These are phyloP conservation scores for Steinernema feltiae DNA, from an alignment of 1,140 invertebrate genomes.

Conservation along the genomic window DNA sequence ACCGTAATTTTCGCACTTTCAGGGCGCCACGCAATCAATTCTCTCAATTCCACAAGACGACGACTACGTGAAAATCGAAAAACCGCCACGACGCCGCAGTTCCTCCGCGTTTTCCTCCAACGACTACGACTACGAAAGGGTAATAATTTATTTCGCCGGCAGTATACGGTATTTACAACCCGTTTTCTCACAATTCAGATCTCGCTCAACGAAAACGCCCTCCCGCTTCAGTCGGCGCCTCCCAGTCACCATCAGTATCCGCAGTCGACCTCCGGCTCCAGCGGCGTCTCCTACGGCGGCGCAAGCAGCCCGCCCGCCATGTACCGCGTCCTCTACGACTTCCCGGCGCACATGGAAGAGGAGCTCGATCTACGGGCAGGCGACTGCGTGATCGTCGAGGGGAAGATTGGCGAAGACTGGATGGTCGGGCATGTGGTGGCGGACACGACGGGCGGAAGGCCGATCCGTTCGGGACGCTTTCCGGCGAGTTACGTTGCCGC, in stretches of 20 bases:
- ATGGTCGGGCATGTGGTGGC: constrained; percentile 22
- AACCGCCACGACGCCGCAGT: neutral
- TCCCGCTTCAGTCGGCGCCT: neutral
- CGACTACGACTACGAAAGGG: constrained; percentile 13
- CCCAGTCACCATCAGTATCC: constrained; percentile 19
- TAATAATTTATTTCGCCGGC: constrained; percentile 1
- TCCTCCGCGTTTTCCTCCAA: constrained; percentile 24
- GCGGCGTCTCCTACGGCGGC: neutral
- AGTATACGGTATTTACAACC: no score
- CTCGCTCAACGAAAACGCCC: constrained; percentile 19
- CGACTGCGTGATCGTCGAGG: constrained; percentile 33
- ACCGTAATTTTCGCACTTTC: neutral
- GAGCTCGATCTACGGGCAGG: constrained; percentile 35
- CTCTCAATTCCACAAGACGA: constrained; percentile 29
- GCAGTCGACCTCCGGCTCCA: constrained; percentile 1
- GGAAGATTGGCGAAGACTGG: constrained; percentile 33
- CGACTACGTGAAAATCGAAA: constrained; percentile 2
- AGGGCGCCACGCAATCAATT: constrained; percentile 31
- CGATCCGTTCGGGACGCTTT: neutral
- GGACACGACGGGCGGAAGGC: neutral
- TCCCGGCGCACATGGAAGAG: constrained; percentile 27
- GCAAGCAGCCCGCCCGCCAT: constrained; percentile 13
- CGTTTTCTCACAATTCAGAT: constrained; percentile 18
- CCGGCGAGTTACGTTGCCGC: constrained; percentile 2
- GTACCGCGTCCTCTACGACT: constrained; percentile 35